Evolutionary conservation across 2,113 vertebrate species (phyloP).

Genomic region (Lethenteron camtschaticum): DNA sequence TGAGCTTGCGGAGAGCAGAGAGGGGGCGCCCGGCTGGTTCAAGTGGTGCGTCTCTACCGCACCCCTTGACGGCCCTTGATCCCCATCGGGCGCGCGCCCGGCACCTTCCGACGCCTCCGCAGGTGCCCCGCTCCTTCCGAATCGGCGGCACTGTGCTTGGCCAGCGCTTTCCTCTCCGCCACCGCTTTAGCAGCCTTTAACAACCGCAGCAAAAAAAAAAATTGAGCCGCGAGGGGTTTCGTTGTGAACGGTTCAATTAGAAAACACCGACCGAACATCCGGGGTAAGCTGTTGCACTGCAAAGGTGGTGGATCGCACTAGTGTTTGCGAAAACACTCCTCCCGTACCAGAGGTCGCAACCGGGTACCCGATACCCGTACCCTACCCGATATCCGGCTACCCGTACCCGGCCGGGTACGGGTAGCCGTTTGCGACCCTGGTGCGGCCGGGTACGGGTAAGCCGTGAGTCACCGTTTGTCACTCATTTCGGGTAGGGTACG

Average conservation of each 20-base stretch:
- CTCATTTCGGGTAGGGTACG: too few relatives aligned
- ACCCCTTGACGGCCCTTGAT: neutral
- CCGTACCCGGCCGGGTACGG: too few relatives aligned
- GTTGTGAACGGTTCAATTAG: neutral
- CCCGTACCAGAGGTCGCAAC: too few relatives aligned
- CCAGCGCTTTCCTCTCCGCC: conserved; percentile 48
- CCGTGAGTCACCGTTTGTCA: too few relatives aligned
- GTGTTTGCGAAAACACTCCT: conserved; percentile 7
- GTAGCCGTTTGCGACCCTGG: too few relatives aligned
- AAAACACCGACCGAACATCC: neutral
- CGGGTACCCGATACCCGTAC: too few relatives aligned
- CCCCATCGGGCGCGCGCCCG: too few relatives aligned
- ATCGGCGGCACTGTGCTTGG: conserved; percentile 48
- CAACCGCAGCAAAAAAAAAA: neutral
- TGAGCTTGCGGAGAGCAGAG: conserved; percentile 60
- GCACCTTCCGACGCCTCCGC: neutral
- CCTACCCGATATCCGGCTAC: too few relatives aligned
- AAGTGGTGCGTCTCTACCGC: neutral
- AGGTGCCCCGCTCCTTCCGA: conserved; percentile 24
- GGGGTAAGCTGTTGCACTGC: neutral
- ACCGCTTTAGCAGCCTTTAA: conserved; percentile 61
- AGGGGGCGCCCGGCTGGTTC: conserved; percentile 1
- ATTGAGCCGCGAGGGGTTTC: too few relatives aligned
- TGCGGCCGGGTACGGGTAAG: too few relatives aligned
- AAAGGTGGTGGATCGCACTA: neutral